Percentiles rank a stretch among this genome's conserved stretches.
These are phyloP conservation scores for Rhopalosiphum maidis DNA, from an alignment of 1,140 invertebrate genomes.

Conservation along the genomic window DNA sequence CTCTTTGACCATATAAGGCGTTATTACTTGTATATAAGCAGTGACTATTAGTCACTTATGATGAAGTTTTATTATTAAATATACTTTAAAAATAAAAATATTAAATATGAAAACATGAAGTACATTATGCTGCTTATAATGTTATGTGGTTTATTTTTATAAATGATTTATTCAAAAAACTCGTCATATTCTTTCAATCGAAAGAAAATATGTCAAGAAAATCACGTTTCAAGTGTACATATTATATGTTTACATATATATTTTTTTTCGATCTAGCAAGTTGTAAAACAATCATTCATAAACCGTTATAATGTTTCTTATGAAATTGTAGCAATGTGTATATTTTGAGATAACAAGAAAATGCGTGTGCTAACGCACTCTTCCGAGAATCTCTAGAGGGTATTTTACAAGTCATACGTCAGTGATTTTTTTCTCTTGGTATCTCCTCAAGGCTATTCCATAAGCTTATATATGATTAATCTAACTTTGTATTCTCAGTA, in stretches of 20 bases:
- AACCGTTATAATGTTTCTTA: not conserved
- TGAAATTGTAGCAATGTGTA: not conserved
- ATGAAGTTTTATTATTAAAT: not conserved
- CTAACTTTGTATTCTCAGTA: not conserved
- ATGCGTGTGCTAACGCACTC: not conserved
- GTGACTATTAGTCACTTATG: too few relatives aligned
- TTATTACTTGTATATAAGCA: too few relatives aligned
- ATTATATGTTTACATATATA: not conserved
- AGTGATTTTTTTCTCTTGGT: not conserved
- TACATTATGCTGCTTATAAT: not conserved
- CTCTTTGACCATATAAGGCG: too few relatives aligned
- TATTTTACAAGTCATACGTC: not conserved
- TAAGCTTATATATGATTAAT: not conserved
- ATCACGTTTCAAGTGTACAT: not conserved
- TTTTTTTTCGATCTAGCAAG: not conserved
- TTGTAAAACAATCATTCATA: conserved; percentile 11
- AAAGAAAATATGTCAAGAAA: not conserved
- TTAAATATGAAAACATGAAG: not conserved
- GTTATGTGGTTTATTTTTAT: not conserved
- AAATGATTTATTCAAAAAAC: not conserved
- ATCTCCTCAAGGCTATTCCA: not conserved
- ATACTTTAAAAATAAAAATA: not conserved
- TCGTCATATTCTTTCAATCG: not conserved
- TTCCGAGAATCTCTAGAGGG: not conserved
- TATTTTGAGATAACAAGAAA: conserved; percentile 1